Evolutionary conservation across 2,113 vertebrate species (phyloP).

Genomic region (Serilophus lunatus): DNA sequence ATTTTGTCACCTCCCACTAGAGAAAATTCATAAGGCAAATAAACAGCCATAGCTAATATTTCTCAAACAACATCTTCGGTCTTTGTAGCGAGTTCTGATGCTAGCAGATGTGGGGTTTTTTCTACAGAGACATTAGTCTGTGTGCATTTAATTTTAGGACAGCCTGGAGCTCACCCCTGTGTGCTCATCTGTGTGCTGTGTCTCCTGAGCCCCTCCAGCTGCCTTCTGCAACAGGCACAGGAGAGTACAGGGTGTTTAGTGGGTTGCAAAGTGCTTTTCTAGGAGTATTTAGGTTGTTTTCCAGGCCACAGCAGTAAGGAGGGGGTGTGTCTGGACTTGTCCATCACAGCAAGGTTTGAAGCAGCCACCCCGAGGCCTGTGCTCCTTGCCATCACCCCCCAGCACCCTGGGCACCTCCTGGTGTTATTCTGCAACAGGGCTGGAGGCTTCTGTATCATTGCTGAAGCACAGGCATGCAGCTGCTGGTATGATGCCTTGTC

Average conservation of each 20-base stretch:
- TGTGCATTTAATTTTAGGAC: background rate
- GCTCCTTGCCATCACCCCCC: background rate
- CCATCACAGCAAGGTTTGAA: background rate
- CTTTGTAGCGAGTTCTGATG: background rate
- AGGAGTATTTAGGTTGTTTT: background rate
- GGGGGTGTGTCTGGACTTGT: background rate
- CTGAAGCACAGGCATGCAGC: background rate
- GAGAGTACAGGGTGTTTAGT: background rate
- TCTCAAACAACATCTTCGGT: background rate
- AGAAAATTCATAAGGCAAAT: background rate
- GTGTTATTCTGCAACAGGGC: background rate
- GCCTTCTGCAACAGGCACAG: background rate
- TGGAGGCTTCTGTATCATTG: background rate
- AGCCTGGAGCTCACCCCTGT: background rate
- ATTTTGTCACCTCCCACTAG: background rate
- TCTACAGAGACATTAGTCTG: background rate
- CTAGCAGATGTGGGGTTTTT: rapidly evolving
- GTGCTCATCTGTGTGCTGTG: background rate
- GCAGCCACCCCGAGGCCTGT: background rate
- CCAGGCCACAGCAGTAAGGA: background rate
- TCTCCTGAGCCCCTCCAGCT: background rate
- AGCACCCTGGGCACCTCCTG: background rate
- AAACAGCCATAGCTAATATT: background rate
- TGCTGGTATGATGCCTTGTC: background rate
- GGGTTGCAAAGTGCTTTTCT: background rate